Conservation (phyloP, 2,797 vertebrate species). For the Micrastur ruficollis region DNA sequence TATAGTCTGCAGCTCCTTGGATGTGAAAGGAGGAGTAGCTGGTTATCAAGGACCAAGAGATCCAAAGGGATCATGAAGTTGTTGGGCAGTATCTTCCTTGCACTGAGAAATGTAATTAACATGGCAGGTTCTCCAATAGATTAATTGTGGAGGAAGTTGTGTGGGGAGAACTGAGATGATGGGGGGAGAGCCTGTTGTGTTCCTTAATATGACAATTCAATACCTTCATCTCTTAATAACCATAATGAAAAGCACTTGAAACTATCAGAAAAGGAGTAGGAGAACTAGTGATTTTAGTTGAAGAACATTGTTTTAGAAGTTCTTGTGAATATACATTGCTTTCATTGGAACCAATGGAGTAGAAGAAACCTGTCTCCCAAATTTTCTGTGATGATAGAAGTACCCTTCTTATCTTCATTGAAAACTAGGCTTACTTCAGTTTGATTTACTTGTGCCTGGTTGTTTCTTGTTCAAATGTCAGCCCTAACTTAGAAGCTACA, state of each 20-base stretch:
- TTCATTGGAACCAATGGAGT: neutral
- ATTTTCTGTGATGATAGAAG: neutral
- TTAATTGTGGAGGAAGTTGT: neutral
- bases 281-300: neutral
- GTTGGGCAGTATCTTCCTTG: neutral
- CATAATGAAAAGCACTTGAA: neutral
- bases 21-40: neutral
- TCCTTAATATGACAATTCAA: neutral
- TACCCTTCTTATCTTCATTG: neutral
- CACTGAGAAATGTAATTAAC: neutral
- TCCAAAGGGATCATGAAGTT: neutral
- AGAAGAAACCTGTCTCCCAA: neutral
- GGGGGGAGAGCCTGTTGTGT: neutral
- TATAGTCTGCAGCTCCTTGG: accelerated
- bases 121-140: neutral
- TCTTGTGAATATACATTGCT: neutral
- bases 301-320: neutral
- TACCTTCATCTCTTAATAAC: neutral
- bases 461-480: constrained; percentile 28
- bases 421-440: neutral
- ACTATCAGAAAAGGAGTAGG: neutral
- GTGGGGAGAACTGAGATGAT: neutral
- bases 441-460: neutral
- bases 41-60: neutral
- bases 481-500: constrained; percentile 21